A percentile compares a stretch with the other conserved stretches of the same genome.
Evolutionary conservation across 2,888 invertebrate genomes (phyloP).

Genomic region (Drosophila subquinaria): DNA sequence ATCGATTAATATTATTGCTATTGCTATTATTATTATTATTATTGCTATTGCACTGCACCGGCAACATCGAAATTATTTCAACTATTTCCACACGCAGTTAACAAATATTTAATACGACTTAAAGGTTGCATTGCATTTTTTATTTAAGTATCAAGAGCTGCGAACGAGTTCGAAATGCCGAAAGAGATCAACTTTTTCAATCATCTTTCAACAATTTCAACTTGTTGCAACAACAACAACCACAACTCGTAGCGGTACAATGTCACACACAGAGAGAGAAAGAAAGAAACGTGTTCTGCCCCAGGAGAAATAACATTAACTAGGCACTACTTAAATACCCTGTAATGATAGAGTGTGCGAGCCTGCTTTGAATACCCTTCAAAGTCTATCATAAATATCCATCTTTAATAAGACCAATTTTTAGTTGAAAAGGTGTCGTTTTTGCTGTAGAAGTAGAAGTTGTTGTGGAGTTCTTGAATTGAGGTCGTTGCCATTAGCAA

Average conservation of each 20-base stretch:
- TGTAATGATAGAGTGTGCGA: not conserved
- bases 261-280: conserved; percentile 38
- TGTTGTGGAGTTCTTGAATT: conserved; percentile 35
- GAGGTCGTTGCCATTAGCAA: conserved; percentile 64
- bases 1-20: conserved; percentile 44
- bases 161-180: conserved; percentile 6
- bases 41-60: conserved; percentile 40
- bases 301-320: conserved; percentile 10
- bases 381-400: not conserved
- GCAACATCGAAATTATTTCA: conserved; percentile 61
- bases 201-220: conserved; percentile 56
- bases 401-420: conserved; percentile 4
- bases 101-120: conserved; percentile 74
- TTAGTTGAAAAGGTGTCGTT: conserved; percentile 28
- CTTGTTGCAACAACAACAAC: conserved; percentile 51
- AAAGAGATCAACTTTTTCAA: conserved; percentile 26
- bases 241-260: conserved; percentile 63
- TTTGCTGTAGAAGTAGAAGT: conserved; percentile 31
- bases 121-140: conserved; percentile 52
- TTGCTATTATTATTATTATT: not conserved
- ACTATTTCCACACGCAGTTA: conserved; percentile 72
- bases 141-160: not conserved
- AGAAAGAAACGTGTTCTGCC: conserved; percentile 29
- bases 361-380: conserved; percentile 6
- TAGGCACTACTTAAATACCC: conserved; percentile 2